Percentiles rank a stretch among this genome's conserved stretches.
Evolutionary conservation across 2,797 vertebrate species (phyloP).

Genomic region (Rhinophrynus dorsalis): DNA sequence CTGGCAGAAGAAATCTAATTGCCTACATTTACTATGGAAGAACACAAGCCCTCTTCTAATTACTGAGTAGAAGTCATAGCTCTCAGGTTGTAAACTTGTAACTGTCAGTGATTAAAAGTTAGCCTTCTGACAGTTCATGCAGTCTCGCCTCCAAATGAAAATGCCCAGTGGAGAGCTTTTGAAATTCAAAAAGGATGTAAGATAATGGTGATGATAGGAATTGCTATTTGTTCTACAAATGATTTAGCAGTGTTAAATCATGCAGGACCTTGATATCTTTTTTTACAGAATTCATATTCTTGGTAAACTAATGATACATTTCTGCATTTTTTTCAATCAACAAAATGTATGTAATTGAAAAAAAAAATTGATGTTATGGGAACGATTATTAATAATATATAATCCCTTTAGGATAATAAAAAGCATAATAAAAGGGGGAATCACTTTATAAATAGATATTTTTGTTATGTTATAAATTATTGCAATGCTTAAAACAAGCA

Average conservation of each 20-base stretch:
- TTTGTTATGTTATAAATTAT: too few species aligned
- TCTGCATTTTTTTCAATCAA: not conserved
- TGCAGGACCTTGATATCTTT: conserved; percentile 32
- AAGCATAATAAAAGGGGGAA: too few species aligned
- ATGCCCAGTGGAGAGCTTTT: conserved; percentile 30
- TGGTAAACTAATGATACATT: conserved; percentile 3
- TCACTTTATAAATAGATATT: too few species aligned
- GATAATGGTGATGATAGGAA: conserved; percentile 41
- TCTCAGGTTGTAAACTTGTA: conserved; percentile 51
- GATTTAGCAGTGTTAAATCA: conserved; percentile 42
- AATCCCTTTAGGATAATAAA: too few species aligned
- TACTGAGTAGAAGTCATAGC: conserved; percentile 50
- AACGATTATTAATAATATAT: too few species aligned
- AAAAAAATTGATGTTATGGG: not conserved
- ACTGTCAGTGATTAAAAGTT: conserved; percentile 38
- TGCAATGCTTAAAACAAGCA: too few species aligned
- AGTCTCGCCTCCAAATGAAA: conserved; percentile 35
- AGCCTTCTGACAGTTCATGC: conserved; percentile 39
- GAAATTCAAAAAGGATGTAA: conserved; percentile 48
- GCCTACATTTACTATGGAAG: conserved; percentile 52
- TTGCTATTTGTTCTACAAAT: conserved; percentile 37
- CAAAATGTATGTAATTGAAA: not conserved
- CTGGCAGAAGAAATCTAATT: conserved; percentile 56
- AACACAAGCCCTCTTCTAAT: conserved; percentile 55
- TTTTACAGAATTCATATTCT: conserved; percentile 20